A percentile compares a stretch with the other conserved stretches of the same genome.
Conservation (phyloP, 2,888 invertebrate species). For the Drosophila niveifrons region DNA sequence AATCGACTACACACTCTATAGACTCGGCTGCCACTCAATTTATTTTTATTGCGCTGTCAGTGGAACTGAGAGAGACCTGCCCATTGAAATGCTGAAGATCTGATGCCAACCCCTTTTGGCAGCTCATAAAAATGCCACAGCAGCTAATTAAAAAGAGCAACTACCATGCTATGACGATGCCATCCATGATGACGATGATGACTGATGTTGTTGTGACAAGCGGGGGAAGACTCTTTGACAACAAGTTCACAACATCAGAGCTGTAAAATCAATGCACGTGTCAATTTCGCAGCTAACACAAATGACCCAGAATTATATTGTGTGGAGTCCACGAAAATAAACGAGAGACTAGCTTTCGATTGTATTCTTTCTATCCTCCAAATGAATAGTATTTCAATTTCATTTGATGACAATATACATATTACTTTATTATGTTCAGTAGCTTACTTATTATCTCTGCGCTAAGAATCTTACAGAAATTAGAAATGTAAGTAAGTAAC, state of each 20-base stretch:
- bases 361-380: no score
- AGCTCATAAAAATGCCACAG: conserved; percentile 81
- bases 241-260: conserved; percentile 41
- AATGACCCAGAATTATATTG: no score
- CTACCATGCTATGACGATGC: conserved; percentile 12
- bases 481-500: no score
- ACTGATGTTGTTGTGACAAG: conserved; percentile 75
- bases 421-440: no score
- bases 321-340: no score
- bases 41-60: conserved; percentile 83
- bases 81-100: conserved; percentile 42
- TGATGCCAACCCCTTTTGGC: conserved; percentile 63
- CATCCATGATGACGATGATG: conserved; percentile 33
- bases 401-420: no score
- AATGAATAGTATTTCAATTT: no score
- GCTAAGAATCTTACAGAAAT: no score
- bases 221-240: conserved; percentile 31
- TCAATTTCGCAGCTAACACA: conserved; percentile 18
- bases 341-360: no score
- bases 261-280: conserved; percentile 58
- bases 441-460: no score
- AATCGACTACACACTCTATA: no score
- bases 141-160: conserved; percentile 61
- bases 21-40: conserved; percentile 65
- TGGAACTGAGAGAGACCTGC: conserved; percentile 22